Conservation (phyloP, 2,113 vertebrate species). For the Strigops habroptila region DNA sequence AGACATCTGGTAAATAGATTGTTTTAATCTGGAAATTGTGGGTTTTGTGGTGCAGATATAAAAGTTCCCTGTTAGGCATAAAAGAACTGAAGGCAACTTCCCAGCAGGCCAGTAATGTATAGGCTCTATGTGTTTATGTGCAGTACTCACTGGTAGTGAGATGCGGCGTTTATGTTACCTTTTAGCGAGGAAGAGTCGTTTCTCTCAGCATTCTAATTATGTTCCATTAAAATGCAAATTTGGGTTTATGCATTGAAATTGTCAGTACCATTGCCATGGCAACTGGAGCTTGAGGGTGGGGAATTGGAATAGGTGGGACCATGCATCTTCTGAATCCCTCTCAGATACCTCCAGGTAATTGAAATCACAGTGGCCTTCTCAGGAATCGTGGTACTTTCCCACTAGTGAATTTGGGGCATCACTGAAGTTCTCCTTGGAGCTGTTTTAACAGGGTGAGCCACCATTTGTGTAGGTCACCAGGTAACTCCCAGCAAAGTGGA, state of each 20-base stretch:
- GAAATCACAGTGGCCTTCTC: not conserved
- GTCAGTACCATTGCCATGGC: conserved; percentile 62
- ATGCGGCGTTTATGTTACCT: conserved; percentile 31
- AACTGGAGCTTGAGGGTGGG: conserved; percentile 61
- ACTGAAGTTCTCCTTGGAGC: not conserved
- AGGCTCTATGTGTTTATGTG: not conserved
- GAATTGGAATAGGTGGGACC: conserved; percentile 48
- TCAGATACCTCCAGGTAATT: not conserved
- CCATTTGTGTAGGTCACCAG: not conserved
- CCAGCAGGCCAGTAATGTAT: not conserved
- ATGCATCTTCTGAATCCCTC: conserved; percentile 5
- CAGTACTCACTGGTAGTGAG: not conserved
- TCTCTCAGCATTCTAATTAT: conserved; percentile 72
- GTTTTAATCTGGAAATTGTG: not conserved
- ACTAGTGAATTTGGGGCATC: not conserved
- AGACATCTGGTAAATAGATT: not conserved
- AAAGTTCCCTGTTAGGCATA: not conserved
- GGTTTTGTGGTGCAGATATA: not conserved
- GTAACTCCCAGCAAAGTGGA: not conserved
- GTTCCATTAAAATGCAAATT: conserved; percentile 77
- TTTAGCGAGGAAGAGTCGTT: conserved; percentile 41
- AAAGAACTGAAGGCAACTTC: not conserved
- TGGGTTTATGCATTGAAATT: conserved; percentile 23
- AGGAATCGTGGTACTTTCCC: not conserved
- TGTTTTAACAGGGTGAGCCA: not conserved